phyloP scores from a whole-genome alignment of 2,888 invertebrate species.

The Tortrix viridana region DNA sequence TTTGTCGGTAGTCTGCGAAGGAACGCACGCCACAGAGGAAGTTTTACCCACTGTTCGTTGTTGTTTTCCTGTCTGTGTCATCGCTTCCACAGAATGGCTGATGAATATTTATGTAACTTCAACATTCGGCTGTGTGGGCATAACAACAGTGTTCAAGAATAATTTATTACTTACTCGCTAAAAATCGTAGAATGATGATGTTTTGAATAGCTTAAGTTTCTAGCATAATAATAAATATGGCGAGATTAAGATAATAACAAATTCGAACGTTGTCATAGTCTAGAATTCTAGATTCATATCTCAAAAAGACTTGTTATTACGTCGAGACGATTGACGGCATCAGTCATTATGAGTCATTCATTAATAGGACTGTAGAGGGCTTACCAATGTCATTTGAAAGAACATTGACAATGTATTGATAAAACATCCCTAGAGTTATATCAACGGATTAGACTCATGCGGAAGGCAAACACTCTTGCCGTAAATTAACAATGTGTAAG shows the following conservation, averaged over 20 bases:
- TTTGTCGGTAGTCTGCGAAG: slow-evolving; percentile 40
- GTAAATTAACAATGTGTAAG: slow-evolving; percentile 9
- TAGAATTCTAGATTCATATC: slow-evolving; percentile 1
- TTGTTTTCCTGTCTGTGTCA: slow-evolving; percentile 57
- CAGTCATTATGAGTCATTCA: slow-evolving; percentile 1
- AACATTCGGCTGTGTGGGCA: slow-evolving; percentile 41
- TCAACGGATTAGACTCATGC: slow-evolving; percentile 25
- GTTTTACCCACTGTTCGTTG: slow-evolving; percentile 52
- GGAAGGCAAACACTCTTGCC: slow-evolving; percentile 22
- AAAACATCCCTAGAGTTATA: slow-evolving; percentile 9
- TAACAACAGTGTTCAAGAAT: slow-evolving; percentile 30
- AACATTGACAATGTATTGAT: slow-evolving; percentile 27
- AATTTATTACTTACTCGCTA: slow-evolving; percentile 21
- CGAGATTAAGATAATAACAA: background rate
- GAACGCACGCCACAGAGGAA: slow-evolving; percentile 51
- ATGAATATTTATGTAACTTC: slow-evolving; percentile 45
- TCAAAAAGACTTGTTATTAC: slow-evolving; percentile 1
- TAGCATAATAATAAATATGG: background rate
- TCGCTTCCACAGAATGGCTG: slow-evolving; percentile 50
- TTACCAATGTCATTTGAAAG: slow-evolving; percentile 30
- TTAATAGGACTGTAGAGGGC: slow-evolving; percentile 22
- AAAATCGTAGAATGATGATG: slow-evolving; percentile 16
- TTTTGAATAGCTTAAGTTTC: background rate
- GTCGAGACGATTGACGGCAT: slow-evolving; percentile 2
- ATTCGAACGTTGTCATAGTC: background rate